Evolutionary conservation across 2,797 vertebrate species (phyloP).

Genomic region (Podarcis siculus): DNA sequence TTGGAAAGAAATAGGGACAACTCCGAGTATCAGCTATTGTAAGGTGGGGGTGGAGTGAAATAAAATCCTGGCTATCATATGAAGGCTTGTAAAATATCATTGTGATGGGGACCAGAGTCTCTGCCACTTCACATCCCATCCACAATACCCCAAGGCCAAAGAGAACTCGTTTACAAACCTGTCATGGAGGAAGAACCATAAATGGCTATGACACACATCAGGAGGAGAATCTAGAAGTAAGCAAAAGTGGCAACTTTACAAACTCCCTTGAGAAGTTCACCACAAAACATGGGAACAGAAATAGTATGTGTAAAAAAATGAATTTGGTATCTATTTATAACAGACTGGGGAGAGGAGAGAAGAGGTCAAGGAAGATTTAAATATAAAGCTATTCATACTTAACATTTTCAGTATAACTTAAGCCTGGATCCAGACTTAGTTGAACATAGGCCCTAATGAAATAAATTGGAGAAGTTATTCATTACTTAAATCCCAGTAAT

Average conservation of each 20-base stretch:
- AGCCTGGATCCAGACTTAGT: background rate
- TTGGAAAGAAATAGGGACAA: background rate
- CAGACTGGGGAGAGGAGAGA: background rate
- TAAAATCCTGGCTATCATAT: background rate
- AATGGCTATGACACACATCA: background rate
- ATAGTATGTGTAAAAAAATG: background rate
- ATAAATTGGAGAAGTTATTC: too few relatives aligned
- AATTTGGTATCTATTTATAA: background rate
- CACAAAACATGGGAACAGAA: background rate
- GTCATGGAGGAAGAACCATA: background rate
- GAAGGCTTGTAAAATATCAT: background rate
- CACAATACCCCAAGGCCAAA: background rate
- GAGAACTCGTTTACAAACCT: background rate
- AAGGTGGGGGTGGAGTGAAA: background rate
- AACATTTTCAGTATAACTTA: background rate
- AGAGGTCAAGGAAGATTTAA: background rate
- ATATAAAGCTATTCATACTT: background rate
- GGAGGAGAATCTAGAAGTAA: background rate
- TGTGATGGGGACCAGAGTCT: background rate
- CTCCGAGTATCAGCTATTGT: background rate
- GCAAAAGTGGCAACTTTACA: background rate
- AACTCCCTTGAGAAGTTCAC: background rate
- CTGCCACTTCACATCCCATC: background rate
- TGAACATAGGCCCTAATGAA: too few relatives aligned
- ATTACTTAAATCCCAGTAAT: too few relatives aligned